Base-by-base conservation (phyloP, 2,888 invertebrate genomes). In the Calliscelio sp. region DNA sequence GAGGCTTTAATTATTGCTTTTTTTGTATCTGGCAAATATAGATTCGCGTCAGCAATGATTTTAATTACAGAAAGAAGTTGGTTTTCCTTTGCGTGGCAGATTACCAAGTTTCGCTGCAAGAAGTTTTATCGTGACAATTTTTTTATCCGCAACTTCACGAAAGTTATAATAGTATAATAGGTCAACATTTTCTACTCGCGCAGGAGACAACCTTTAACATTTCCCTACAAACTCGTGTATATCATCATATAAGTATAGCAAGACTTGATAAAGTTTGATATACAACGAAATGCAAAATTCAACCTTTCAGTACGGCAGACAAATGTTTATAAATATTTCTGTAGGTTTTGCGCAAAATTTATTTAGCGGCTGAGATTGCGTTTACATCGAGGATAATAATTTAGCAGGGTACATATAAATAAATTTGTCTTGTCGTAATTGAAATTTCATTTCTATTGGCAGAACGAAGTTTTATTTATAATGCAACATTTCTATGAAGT, bases 191-290 rank as follows among this genome's bases (percentile, higher is more conserved):
- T 44, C 28, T 46, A 18, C 46, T 16, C 41, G n/a, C 28, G 18
- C 10, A 7, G 8, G 28, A 46, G 41, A 44, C 63, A 63, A 63
- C 61, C 61, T 61, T 61, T 41, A 61, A 41, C 63, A 63, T 63
- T 63, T 63, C 7, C 44, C 63, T 44, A 46, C 38, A 46, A 28
- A 46, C 25, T 46, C 41, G n/a, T 46, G 41, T 46, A 7, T 46
- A 63, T 63, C 46, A 46, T 63, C 24, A 28, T 28, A 46, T 20
- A 63, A 46, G 32, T 46, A 18, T 28, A 63, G 28, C 25, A 8
- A n/a, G 28, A 18, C 46, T 44, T 46, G 46, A 63, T 63, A 44
- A 63, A 44, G 41, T 44, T 63, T 63, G 41, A 63, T 44, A 63
- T 63, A 44, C 11, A 63, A 63, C 41, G n/a, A 63, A 44, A 44